phyloP scores from a whole-genome alignment of 2,888 invertebrate species.

The Pyrocoelia pectoralis region DNA sequence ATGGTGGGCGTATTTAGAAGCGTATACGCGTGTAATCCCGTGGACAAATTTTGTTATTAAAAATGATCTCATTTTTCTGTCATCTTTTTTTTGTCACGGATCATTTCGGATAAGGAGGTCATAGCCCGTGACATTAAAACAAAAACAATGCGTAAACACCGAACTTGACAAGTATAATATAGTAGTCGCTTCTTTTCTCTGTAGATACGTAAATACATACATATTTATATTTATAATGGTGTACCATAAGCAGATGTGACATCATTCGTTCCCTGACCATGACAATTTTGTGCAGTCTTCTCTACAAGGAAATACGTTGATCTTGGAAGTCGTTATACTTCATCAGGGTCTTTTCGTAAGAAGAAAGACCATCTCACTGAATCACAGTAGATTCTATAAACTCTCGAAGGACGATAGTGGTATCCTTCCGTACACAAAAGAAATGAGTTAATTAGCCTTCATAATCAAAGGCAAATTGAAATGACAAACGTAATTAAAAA shows the following conservation, averaged over 20 bases:
- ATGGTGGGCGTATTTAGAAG: conserved; percentile 26
- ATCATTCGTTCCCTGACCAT: conserved; percentile 29
- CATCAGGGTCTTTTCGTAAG: conserved; percentile 25
- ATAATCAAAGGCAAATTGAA: too few relatives aligned
- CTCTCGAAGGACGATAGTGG: too few relatives aligned
- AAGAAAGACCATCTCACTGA: neutral
- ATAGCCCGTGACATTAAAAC: conserved; percentile 32
- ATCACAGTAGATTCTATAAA: too few relatives aligned
- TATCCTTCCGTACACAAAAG: too few relatives aligned
- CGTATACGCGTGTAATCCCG: conserved; percentile 18
- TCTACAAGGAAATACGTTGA: conserved; percentile 16
- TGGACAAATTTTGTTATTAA: conserved; percentile 28
- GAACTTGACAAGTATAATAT: conserved; percentile 22
- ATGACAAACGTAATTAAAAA: too few relatives aligned
- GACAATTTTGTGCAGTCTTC: conserved; percentile 13
- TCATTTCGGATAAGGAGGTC: conserved; percentile 35
- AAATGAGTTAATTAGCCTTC: too few relatives aligned
- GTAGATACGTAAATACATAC: conserved; percentile 19
- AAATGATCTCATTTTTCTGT: conserved; percentile 38
- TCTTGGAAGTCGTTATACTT: conserved; percentile 29
- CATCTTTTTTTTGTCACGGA: conserved; percentile 32
- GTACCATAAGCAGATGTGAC: conserved; percentile 31
- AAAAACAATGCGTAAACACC: conserved; percentile 36
- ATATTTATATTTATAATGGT: conserved; percentile 17
- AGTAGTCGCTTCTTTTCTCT: too few relatives aligned